A percentile compares a stretch with the other conserved stretches of the same genome.
phyloP scores from a whole-genome alignment of 1,140 invertebrate genomes.

The Pteromalus puparum region DNA sequence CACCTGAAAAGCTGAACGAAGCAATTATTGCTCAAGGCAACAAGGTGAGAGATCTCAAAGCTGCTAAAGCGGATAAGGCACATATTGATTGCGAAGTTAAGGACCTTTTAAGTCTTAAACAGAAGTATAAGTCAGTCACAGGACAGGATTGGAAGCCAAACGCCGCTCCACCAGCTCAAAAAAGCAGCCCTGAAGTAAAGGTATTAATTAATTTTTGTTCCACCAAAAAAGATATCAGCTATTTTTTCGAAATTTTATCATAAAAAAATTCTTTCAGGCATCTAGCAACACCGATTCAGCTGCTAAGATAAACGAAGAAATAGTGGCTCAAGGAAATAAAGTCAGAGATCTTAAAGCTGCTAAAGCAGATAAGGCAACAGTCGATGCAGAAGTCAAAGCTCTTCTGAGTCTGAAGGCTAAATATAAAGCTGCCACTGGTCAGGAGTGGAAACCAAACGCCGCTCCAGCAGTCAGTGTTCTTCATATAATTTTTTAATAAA shows the following conservation, averaged over 20 bases:
- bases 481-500: no score
- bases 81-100: slow-evolving; percentile 80
- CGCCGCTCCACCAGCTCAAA: slow-evolving; percentile 35
- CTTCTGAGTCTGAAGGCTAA: slow-evolving; percentile 85
- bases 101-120: slow-evolving; percentile 79
- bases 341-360: slow-evolving; percentile 73
- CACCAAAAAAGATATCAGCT: background rate
- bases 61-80: slow-evolving; percentile 80
- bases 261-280: slow-evolving; percentile 51
- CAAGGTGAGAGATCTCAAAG: slow-evolving; percentile 82
- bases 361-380: slow-evolving; percentile 66
- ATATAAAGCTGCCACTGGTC: slow-evolving; percentile 84
- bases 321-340: slow-evolving; percentile 59
- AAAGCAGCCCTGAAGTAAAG: slow-evolving; percentile 25
- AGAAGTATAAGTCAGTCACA: slow-evolving; percentile 79
- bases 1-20: slow-evolving; percentile 70
- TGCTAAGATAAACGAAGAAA: slow-evolving; percentile 42
- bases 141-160: slow-evolving; percentile 81
- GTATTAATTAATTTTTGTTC: background rate
- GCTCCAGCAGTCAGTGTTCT: background rate
- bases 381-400: slow-evolving; percentile 75
- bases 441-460: slow-evolving; percentile 79
- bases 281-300: background rate
- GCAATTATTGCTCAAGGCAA: slow-evolving; percentile 79
- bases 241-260: slow-evolving; percentile 32